phyloP scores from a whole-genome alignment of 2,888 invertebrate species.

The Rhagium mordax region DNA sequence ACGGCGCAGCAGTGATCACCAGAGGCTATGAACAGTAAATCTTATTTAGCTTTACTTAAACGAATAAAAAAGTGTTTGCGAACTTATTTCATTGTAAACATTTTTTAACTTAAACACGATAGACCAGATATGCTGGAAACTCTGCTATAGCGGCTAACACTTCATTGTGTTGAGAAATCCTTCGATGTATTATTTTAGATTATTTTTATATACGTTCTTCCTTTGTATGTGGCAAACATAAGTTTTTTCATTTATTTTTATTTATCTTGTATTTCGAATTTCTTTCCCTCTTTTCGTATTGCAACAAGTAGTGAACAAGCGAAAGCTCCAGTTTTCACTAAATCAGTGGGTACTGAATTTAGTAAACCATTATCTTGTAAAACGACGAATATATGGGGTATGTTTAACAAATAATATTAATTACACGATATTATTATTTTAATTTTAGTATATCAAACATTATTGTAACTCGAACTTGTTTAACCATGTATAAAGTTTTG shows the following conservation, averaged over 20 bases:
- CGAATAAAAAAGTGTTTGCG: neutral
- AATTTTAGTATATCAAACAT: no score
- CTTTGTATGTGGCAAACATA: neutral
- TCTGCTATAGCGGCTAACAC: neutral
- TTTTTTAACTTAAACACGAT: neutral
- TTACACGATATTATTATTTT: no score
- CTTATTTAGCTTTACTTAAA: neutral
- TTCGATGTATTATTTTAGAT: neutral
- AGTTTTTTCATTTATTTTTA: neutral
- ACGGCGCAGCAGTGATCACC: neutral
- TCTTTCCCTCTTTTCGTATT: neutral
- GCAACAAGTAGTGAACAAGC: neutral
- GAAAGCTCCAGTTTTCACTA: neutral
- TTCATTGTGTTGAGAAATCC: neutral
- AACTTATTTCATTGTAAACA: neutral
- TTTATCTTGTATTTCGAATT: neutral
- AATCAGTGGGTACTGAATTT: neutral
- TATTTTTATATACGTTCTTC: neutral
- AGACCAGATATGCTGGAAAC: neutral
- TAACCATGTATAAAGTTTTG: no score
- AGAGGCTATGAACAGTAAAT: neutral
- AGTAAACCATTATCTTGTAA: neutral
- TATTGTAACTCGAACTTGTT: no score
- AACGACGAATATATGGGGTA: no score
- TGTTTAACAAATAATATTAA: no score